phyloP scores from a whole-genome alignment of 1,140 invertebrate species.

The Maconellicoccus hirsutus region DNA sequence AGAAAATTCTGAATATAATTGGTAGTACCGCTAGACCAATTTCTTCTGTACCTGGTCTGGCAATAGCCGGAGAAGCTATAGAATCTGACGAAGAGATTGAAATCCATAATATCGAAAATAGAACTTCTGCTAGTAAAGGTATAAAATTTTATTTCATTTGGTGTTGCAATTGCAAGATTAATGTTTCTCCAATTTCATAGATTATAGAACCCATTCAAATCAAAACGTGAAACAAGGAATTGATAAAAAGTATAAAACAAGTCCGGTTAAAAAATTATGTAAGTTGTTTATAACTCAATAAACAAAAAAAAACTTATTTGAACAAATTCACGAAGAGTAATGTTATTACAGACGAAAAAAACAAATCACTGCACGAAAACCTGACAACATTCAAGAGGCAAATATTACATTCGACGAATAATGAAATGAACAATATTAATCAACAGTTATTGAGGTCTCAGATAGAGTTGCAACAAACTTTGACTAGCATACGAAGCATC shows the following conservation, averaged over 20 bases:
- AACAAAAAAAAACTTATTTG: neutral
- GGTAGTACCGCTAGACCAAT: neutral
- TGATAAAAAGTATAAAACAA: neutral
- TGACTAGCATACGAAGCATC: neutral
- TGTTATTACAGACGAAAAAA: neutral
- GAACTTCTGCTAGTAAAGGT: neutral
- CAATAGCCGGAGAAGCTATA: neutral
- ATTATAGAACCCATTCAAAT: no score
- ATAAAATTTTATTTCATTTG: neutral
- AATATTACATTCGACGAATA: neutral
- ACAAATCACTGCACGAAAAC: neutral
- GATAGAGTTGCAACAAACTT: neutral
- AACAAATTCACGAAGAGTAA: neutral
- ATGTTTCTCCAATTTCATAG: no score
- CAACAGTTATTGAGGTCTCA: conserved; percentile 2
- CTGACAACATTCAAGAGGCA: neutral
- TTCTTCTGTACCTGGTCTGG: neutral
- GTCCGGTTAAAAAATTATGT: conserved; percentile 2
- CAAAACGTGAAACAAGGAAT: neutral
- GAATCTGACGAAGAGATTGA: conserved; percentile 12
- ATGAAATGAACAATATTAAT: conserved; percentile 11
- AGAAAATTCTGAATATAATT: neutral
- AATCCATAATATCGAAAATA: neutral
- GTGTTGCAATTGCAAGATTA: no score
- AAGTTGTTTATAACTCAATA: neutral